Evolutionary conservation across 1,140 invertebrate species (phyloP).

Genomic region (Carposina sasakii): DNA sequence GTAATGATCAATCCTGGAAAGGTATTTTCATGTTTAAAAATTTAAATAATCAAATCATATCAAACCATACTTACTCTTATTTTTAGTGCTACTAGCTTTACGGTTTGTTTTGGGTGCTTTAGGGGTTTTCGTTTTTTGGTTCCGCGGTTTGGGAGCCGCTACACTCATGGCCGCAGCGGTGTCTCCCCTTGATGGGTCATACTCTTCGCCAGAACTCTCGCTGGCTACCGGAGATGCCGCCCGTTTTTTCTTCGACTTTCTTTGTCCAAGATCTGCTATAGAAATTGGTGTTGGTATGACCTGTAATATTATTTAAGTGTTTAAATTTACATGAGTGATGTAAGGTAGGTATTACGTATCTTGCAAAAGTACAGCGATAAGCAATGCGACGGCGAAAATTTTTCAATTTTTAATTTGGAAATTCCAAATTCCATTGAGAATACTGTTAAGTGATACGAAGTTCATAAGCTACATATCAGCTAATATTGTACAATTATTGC

Average conservation of each 20-base stretch:
- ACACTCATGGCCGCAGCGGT: slow-evolving; percentile 51
- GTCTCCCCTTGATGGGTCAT: slow-evolving; percentile 53
- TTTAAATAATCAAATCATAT: not conserved
- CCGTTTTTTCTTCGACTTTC: slow-evolving; percentile 61
- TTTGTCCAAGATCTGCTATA: slow-evolving; percentile 50
- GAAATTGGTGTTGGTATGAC: slow-evolving; percentile 47
- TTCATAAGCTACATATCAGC: no score
- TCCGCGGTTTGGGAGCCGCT: slow-evolving; percentile 50
- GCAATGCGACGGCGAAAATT: no score
- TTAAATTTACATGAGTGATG: slow-evolving; percentile 1
- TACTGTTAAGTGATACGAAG: no score
- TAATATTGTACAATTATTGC: no score
- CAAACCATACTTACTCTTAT: slow-evolving; percentile 34
- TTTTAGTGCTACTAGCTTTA: slow-evolving; percentile 56
- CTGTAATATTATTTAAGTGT: slow-evolving; percentile 28
- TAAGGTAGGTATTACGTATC: no score
- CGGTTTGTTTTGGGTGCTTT: slow-evolving; percentile 26
- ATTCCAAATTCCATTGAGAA: no score
- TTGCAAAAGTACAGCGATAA: no score
- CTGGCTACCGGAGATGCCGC: slow-evolving; percentile 52
- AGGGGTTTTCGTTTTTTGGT: slow-evolving; percentile 29
- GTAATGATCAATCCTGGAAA: no score
- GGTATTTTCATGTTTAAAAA: no score
- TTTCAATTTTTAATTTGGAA: no score
- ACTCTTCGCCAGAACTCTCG: slow-evolving; percentile 67